Evolutionary conservation across 2,888 invertebrate species (phyloP), one percentile per base, ranked within the genome.

Genomic region (Drosophila meridionalis): DNA sequence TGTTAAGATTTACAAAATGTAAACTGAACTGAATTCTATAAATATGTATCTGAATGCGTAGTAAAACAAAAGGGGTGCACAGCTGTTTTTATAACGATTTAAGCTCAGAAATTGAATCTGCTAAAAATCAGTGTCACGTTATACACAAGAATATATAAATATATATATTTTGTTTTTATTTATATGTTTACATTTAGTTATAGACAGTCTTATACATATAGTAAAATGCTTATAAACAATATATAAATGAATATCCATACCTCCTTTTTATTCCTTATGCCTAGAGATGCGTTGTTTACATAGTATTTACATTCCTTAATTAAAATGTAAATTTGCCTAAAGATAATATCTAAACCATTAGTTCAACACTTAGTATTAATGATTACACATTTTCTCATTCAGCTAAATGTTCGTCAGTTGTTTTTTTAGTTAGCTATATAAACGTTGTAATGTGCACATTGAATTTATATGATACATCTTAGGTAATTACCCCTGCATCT

Each of bases 131-230:
- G 20, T 20, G 20, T 20, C 20, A 20, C 20, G 20, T 20, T 20
- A 20, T 20, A 20, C 20, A 20, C 20, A 20, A 20, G 20, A 20
- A 20, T 20, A 20, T 20, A 20, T 20, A 20, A 20, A 20, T 20
- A 20, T 20, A 20, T 20, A 20, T 20, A 20, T 20, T 20, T 20
- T 20, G 20, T 20, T 20, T 20, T 11, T 11, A 52, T 30, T 30
- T 36, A 47, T 38, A 48, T 45, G 38, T 53, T 48, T 48, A 53
- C 14, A 28, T 48, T 28, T 55, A 60, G 14, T 56, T 58, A 50
- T 55, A 65, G 20, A 69, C 62, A 66, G 50, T 78, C 66, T 61
- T 68, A 73, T 34, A 40, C 43, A 55, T 42, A 38, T 28, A 52
- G 20, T 34, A 36, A 34, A 4, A 53, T 55, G 42, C 30, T 32